A percentile compares a stretch with the other conserved stretches of the same genome.
Conservation (phyloP, 1,140 invertebrate genomes). For the Hycleus cichorii region DNA sequence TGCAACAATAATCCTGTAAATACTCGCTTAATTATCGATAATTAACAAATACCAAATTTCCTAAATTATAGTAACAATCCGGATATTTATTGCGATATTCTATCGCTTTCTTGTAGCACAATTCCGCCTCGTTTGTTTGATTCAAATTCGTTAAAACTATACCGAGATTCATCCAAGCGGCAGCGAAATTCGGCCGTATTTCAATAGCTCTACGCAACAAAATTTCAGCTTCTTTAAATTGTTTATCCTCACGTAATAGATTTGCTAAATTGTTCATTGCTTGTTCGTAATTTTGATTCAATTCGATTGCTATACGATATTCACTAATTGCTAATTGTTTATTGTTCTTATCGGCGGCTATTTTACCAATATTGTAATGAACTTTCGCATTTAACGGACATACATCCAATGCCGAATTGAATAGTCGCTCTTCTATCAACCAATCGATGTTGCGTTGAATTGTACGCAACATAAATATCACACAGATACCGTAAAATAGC, state of each 20-base stretch:
- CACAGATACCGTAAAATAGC: constrained; percentile 25
- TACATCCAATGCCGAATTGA: constrained; percentile 62
- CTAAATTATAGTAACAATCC: constrained; percentile 91
- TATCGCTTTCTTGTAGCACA: constrained; percentile 74
- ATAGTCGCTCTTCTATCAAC: constrained; percentile 67
- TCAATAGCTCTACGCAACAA: constrained; percentile 67
- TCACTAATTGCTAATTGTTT: constrained; percentile 60
- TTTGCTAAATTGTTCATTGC: constrained; percentile 97
- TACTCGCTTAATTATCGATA: constrained; percentile 3
- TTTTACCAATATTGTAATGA: constrained; percentile 92
- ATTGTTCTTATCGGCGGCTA: constrained; percentile 68
- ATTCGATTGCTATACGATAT: constrained; percentile 50
- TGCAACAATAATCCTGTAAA: constrained; percentile 37
- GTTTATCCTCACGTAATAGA: constrained; percentile 71
- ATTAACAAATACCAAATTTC: constrained; percentile 67
- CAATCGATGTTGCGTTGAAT: constrained; percentile 70
- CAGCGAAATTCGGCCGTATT: constrained; percentile 77
- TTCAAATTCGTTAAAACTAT: constrained; percentile 76
- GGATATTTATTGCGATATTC: constrained; percentile 72
- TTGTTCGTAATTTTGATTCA: constrained; percentile 89
- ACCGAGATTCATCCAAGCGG: constrained; percentile 97
- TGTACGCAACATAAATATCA: constrained; percentile 47
- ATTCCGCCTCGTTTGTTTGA: constrained; percentile 63
- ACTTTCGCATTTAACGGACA: constrained; percentile 91
- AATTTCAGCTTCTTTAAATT: constrained; percentile 65